Base-by-base conservation (phyloP, 2,113 vertebrate species). In the Semnornis frantzii region DNA sequence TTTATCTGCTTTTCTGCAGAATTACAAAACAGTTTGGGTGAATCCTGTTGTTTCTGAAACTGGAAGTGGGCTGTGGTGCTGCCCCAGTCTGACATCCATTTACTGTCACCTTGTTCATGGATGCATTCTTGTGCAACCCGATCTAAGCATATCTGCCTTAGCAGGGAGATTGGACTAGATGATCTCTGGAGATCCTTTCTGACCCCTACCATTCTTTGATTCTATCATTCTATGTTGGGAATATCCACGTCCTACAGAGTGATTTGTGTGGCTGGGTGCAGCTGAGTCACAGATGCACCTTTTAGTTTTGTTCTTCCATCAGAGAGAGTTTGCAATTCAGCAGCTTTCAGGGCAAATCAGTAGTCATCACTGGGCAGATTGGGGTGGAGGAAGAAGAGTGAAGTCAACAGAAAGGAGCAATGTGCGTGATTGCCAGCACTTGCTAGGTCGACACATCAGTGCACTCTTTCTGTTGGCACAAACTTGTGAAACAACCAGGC, bases 191-290 rank as follows among this genome's bases (percentile, higher is more conserved):
- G 50, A 23, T 52, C 50, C 23, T 23, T 52, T 25, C 23, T 12
- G 24, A 52, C 12, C 50, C 23, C 50, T 52, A 52, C 50, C 50
- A 25, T 52, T 52, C 50, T 25, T 24, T 25, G 50, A 52, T 52
- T 52, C 48, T 50, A 20, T 24, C 48, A 24, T 24, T 50, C 48
- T 50, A 0, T 42, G 33, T 19, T 0, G 5, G 16, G 75, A 89
- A 57, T 80, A 33, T 54, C 31, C 28, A 10, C n/a, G 10, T 54
- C 37, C 52, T 24, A 12, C 9, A 12, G 79, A 82, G 27, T 37
- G 25, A 68, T 14, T 89, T 3, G 8, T 5, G 24, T 11, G 31
- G 65, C 76, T 1, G 0, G 52, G 33, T 18, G 23, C 33, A 2
- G 1, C 52, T 23, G 37, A 63, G 48, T 68, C 76, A 82, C 24